phyloP scores from a whole-genome alignment of 2,888 invertebrate genomes.

The Dione juno region DNA sequence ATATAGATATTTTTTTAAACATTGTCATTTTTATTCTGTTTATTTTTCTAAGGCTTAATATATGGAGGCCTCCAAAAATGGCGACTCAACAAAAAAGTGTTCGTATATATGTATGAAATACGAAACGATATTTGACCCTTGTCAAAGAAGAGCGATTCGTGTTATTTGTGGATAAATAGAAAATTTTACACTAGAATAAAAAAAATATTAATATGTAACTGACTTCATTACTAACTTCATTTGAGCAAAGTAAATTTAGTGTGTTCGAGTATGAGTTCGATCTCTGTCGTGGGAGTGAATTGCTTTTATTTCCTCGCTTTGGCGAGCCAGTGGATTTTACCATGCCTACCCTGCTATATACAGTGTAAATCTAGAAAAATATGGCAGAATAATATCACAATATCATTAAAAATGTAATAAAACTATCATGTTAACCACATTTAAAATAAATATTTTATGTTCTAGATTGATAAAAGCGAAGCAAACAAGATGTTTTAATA shows the following conservation, averaged over 20 bases:
- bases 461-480: not conserved
- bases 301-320: no score
- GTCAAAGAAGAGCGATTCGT: conserved; percentile 46
- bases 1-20: not conserved
- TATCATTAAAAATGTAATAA: no score
- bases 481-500: not conserved
- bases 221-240: no score
- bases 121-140: conserved; percentile 51
- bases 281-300: no score
- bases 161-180: conserved; percentile 51
- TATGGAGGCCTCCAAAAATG: conserved; percentile 48
- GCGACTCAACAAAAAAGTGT: conserved; percentile 46
- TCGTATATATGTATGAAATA: conserved; percentile 48
- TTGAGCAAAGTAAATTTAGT: no score
- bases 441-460: not conserved
- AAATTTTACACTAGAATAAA: conserved; percentile 47
- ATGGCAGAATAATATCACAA: no score
- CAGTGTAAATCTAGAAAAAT: no score
- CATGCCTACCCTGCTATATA: no score
- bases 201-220: no score
- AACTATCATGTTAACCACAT: no score
- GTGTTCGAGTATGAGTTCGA: no score
- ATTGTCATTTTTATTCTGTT: not conserved
- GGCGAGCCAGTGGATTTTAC: no score
- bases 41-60: conserved; percentile 41